phyloP scores from a whole-genome alignment of 2,888 invertebrate species.

The Epsilonema sp. region DNA sequence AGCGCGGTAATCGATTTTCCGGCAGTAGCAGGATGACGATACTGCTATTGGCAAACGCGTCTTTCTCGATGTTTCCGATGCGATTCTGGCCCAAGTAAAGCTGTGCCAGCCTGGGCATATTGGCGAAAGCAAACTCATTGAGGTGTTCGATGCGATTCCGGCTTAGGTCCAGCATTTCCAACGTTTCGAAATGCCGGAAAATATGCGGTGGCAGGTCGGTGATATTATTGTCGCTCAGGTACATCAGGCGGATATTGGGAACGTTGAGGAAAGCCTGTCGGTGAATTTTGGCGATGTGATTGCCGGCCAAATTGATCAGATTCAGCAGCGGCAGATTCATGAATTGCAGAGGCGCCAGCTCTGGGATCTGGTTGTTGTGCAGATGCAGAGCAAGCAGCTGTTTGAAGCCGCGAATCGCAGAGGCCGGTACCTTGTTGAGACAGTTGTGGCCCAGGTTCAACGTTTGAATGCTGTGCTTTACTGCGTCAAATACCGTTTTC shows the following conservation, averaged over 20 bases:
- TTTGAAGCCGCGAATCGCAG: slow-evolving; percentile 26
- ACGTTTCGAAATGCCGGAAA: slow-evolving; percentile 22
- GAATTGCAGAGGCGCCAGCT: slow-evolving; percentile 21
- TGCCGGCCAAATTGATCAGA: slow-evolving; percentile 23
- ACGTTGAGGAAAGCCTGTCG: slow-evolving; percentile 24
- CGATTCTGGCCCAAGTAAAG: slow-evolving; percentile 22
- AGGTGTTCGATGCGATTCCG: slow-evolving; percentile 11
- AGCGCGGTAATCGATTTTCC: slow-evolving; percentile 15
- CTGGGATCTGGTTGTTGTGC: slow-evolving; percentile 20
- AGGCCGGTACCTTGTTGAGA: slow-evolving; percentile 17
- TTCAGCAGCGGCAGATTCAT: slow-evolving; percentile 26
- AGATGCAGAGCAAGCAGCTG: slow-evolving; percentile 25
- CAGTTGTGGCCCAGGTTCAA: slow-evolving; percentile 26
- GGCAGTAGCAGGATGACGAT: slow-evolving; percentile 16
- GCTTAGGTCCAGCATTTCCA: slow-evolving; percentile 21
- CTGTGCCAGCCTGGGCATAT: slow-evolving; percentile 18
- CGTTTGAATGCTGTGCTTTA: slow-evolving; percentile 22
- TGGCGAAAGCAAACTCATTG: slow-evolving; percentile 13
- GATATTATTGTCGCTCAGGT: slow-evolving; percentile 22
- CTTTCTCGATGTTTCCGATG: slow-evolving; percentile 15
- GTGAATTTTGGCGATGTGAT: slow-evolving; percentile 17
- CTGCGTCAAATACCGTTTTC: slow-evolving; percentile 20
- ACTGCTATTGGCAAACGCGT: slow-evolving; percentile 23
- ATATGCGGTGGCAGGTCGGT: slow-evolving; percentile 12
- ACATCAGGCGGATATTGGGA: slow-evolving; percentile 24